Conservation (phyloP, 64 coral and sea anemone species). For the Actinia tenebrosa region DNA sequence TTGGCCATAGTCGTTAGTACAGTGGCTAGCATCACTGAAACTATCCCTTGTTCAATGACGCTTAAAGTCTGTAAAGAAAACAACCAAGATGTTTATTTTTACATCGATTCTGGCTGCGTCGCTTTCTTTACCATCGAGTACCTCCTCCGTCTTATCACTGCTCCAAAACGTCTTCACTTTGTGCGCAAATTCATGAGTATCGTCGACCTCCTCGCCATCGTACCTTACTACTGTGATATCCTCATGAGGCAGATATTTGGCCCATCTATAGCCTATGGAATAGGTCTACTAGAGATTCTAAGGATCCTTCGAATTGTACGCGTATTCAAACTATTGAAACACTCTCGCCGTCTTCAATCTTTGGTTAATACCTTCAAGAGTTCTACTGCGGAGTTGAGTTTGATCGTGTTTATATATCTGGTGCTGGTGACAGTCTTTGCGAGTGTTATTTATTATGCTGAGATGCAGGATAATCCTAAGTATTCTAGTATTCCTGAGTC, state of each 20-base stretch:
- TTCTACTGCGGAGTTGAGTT: conserved; percentile 68
- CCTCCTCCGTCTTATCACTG: conserved; percentile 21
- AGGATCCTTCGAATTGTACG: conserved; percentile 67
- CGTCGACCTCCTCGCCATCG: conserved; percentile 66
- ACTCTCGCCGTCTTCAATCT: conserved; percentile 59
- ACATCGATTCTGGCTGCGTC: conserved; percentile 57
- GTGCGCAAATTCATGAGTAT: conserved; percentile 61
- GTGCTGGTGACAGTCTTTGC: conserved; percentile 67
- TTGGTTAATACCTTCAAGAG: conserved; percentile 52
- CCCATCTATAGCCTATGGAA: conserved; percentile 1
- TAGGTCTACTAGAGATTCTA: conserved; percentile 50
- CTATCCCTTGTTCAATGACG: conserved; percentile 48
- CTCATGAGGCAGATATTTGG: conserved; percentile 18
- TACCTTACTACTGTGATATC: conserved; percentile 68
- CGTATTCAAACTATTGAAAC: conserved; percentile 75
- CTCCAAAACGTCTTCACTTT: conserved; percentile 48
- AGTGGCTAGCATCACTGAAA: conserved; percentile 60
- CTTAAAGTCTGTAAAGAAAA: conserved; percentile 53
- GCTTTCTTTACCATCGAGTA: conserved; percentile 73
- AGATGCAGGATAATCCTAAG: conserved; percentile 45
- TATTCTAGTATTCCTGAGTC: conserved; percentile 80
- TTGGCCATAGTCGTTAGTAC: conserved; percentile 59
- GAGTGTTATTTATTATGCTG: conserved; percentile 79
- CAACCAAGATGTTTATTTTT: conserved; percentile 46
- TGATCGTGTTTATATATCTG: conserved; percentile 74